Percentiles rank a stretch among this genome's conserved stretches.
phyloP scores from a whole-genome alignment of 2,113 vertebrate species.

The Hippocampus mohnikei region DNA sequence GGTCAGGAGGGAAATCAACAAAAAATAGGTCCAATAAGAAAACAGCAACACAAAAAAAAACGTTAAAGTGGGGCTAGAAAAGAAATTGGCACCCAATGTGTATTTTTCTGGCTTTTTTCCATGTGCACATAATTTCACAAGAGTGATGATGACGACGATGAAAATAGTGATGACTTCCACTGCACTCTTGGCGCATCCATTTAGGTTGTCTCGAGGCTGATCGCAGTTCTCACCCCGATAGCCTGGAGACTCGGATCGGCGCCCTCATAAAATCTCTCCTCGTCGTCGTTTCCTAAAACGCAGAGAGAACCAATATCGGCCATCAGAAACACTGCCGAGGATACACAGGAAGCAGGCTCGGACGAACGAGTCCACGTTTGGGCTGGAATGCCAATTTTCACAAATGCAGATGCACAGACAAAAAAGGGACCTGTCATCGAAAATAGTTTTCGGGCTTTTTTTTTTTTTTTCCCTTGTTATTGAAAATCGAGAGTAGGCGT shows the following conservation, averaged over 20 bases:
- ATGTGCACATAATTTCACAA: neutral
- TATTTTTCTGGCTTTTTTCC: neutral
- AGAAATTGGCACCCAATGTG: neutral
- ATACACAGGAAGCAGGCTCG: neutral
- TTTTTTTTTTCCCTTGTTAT: too few relatives aligned
- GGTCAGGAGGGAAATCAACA: neutral
- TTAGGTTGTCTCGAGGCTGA: constrained; percentile 9
- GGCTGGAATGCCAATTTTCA: too few relatives aligned
- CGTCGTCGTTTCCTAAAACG: neutral
- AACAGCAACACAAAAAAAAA: too few relatives aligned
- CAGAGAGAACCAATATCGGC: neutral
- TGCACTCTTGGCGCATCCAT: neutral
- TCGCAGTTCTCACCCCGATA: constrained; percentile 7
- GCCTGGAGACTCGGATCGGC: constrained; percentile 19
- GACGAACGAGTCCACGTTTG: too few relatives aligned
- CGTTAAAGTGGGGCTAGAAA: neutral
- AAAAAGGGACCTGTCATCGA: too few relatives aligned
- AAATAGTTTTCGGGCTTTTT: too few relatives aligned
- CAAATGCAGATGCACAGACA: too few relatives aligned
- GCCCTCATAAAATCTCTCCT: constrained; percentile 7
- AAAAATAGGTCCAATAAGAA: neutral
- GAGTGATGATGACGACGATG: neutral
- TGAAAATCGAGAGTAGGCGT: too few relatives aligned
- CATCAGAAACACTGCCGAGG: neutral
- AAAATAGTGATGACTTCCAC: neutral